phyloP scores from a whole-genome alignment of 2,888 invertebrate genomes.

The Cheiracanthium punctorium region DNA sequence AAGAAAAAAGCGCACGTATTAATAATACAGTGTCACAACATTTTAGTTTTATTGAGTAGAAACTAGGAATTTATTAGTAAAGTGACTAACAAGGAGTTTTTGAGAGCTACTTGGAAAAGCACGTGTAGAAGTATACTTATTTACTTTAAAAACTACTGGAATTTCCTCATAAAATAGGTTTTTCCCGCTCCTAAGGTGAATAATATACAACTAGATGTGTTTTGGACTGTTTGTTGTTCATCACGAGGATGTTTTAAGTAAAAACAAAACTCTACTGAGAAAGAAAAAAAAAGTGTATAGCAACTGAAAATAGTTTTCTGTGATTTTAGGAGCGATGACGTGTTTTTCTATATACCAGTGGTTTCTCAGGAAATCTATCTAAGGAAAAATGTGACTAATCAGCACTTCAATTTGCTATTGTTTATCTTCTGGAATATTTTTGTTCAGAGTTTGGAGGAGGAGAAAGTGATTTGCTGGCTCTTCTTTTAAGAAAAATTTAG shows the following conservation, averaged over 20 bases:
- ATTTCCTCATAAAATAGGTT: constrained; percentile 45
- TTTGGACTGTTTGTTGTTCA: constrained; percentile 37
- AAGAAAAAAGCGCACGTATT: constrained; percentile 8
- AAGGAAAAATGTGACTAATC: constrained; percentile 1
- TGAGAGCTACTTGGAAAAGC: constrained; percentile 4
- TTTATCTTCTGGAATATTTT: neutral
- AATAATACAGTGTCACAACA: constrained; percentile 64
- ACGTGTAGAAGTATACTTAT: constrained; percentile 24
- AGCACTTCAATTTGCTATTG: neutral
- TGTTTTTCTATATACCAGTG: neutral
- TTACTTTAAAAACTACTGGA: constrained; percentile 40
- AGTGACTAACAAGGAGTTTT: constrained; percentile 39
- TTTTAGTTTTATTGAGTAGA: constrained; percentile 40
- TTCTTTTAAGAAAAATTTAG: no score
- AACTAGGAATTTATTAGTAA: constrained; percentile 37
- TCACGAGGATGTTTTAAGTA: constrained; percentile 53
- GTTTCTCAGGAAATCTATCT: neutral
- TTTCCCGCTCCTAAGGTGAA: constrained; percentile 35
- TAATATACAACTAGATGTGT: constrained; percentile 46
- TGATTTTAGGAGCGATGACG: constrained; percentile 26
- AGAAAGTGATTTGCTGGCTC: no score
- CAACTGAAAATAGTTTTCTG: constrained; percentile 16
- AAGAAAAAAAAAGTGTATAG: neutral
- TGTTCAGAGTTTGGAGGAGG: no score
- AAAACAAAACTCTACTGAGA: constrained; percentile 40